Conservation (phyloP, 2,113 vertebrate species). For the Arvicanthis niloticus region DNA sequence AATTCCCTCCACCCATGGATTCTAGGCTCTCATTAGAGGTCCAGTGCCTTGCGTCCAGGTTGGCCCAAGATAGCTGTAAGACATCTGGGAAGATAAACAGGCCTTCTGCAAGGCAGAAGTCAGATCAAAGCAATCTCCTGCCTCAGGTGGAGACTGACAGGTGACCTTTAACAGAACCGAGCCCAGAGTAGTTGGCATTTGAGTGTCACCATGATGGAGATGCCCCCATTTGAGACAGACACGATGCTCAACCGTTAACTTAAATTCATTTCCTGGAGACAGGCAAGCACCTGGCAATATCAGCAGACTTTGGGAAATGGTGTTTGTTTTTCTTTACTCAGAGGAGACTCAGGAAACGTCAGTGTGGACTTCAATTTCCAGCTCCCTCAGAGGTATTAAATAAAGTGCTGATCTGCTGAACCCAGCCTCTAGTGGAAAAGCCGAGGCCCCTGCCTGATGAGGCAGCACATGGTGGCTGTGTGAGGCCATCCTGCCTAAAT, state of each 20-base stretch:
- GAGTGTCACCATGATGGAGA: slow-evolving; percentile 66
- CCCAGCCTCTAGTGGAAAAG: not conserved
- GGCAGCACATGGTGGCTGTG: not conserved
- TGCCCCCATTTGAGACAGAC: slow-evolving; percentile 61
- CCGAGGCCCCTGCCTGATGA: not conserved
- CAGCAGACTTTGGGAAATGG: slow-evolving; percentile 61
- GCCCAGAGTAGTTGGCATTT: slow-evolving; percentile 72
- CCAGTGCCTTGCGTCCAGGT: accelerated
- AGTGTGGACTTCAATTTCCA: slow-evolving; percentile 56
- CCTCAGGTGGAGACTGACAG: slow-evolving; percentile 56
- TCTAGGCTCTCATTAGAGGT: not conserved
- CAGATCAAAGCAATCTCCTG: slow-evolving; percentile 42
- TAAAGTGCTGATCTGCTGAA: slow-evolving; percentile 65
- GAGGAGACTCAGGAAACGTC: slow-evolving; percentile 35
- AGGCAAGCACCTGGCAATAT: not conserved
- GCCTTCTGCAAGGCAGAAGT: accelerated
- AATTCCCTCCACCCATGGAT: not conserved
- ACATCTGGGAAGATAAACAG: slow-evolving; percentile 7
- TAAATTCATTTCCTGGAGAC: slow-evolving; percentile 77
- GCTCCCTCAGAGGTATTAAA: slow-evolving; percentile 56
- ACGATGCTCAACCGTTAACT: not conserved
- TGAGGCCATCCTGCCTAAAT: slow-evolving; percentile 48
- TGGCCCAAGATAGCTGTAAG: not conserved
- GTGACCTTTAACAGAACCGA: slow-evolving; percentile 52
- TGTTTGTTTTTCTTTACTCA: slow-evolving; percentile 66